phyloP scores from a whole-genome alignment of 1,140 invertebrate species.

The Apis dorsata region DNA sequence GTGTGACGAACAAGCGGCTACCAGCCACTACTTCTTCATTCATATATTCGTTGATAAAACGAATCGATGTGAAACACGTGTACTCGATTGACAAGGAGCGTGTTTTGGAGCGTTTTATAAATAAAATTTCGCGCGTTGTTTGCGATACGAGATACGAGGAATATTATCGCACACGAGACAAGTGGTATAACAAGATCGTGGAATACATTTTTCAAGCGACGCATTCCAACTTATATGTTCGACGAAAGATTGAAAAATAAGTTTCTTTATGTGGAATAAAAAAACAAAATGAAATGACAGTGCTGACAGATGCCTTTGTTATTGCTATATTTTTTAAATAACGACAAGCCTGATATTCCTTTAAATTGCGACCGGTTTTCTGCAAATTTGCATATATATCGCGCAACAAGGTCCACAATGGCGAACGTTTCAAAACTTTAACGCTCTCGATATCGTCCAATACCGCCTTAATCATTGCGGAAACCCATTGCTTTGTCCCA shows the following conservation, averaged over 20 bases:
- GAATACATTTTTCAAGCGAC: neutral
- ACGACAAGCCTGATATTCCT: slow-evolving; percentile 14
- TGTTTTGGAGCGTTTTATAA: no score
- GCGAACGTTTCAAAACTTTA: neutral
- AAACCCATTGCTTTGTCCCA: slow-evolving; percentile 9
- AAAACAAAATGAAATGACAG: neutral
- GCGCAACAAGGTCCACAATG: slow-evolving; percentile 21
- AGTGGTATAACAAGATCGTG: neutral
- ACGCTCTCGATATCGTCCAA: slow-evolving; percentile 21
- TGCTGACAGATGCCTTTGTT: slow-evolving; percentile 25
- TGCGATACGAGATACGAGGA: no score
- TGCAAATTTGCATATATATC: slow-evolving; percentile 62
- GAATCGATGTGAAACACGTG: neutral
- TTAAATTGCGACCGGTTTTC: slow-evolving; percentile 53
- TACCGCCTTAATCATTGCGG: neutral
- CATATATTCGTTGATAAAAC: neutral
- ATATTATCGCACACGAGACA: neutral
- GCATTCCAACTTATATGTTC: no score
- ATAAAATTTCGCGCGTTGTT: no score
- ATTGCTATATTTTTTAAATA: slow-evolving; percentile 45
- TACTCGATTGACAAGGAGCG: neutral
- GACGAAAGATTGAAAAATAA: neutral
- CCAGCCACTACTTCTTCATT: neutral
- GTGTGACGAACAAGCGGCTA: fast-evolving
- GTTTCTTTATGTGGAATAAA: neutral